These are phyloP conservation scores for Centroberyx gerrardi DNA, from an alignment of 2,797 vertebrate genomes.

Conservation along the genomic window DNA sequence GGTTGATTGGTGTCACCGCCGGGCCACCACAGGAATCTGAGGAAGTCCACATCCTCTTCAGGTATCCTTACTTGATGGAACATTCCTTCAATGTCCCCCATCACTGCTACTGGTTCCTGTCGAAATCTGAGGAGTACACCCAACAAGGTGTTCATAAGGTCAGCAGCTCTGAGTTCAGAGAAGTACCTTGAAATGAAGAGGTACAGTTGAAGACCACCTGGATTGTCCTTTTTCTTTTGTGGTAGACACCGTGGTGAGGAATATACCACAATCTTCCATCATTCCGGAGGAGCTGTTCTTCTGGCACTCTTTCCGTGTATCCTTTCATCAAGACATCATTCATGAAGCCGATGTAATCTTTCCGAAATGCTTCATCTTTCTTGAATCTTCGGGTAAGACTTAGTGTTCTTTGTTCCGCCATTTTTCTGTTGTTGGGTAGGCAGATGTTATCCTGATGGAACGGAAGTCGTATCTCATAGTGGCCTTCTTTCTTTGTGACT, in stretches of 20 bases:
- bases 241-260: conserved; percentile 42
- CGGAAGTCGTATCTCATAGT: conserved; percentile 21
- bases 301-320: conserved; percentile 18
- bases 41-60: too few species aligned
- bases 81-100: too few species aligned
- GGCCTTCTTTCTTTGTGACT: conserved; percentile 2
- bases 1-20: too few species aligned
- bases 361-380: conserved; percentile 24
- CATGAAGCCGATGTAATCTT: conserved; percentile 30
- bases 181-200: background rate
- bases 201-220: background rate
- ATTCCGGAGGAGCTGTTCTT: background rate
- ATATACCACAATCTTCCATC: conserved; percentile 29
- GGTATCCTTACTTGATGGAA: too few species aligned
- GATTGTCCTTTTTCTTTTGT: conserved; percentile 14
- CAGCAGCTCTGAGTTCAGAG: conserved; percentile 2
- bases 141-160: conserved; percentile 11
- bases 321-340: conserved; percentile 13
- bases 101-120: too few species aligned
- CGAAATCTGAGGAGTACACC: conserved; percentile 4
- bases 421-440: conserved; percentile 12
- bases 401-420: conserved; percentile 24
- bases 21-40: too few species aligned
- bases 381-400: conserved; percentile 12
- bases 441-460: too few species aligned